Base-by-base conservation (phyloP, 1,140 invertebrate genomes). In the Wiebesia pumilae region DNA sequence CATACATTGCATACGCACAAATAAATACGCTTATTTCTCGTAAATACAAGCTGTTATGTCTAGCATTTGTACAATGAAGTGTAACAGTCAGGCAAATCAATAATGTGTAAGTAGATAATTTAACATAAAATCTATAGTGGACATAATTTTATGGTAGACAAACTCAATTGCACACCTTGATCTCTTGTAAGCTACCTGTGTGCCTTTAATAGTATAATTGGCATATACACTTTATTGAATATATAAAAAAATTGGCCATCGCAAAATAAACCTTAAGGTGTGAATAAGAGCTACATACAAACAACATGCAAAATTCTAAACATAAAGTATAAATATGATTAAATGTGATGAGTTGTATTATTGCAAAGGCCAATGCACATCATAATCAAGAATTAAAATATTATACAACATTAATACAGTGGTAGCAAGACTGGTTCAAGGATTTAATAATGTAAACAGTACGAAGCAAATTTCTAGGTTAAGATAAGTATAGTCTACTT, bases 221-320 rank as follows among this genome's bases (percentile, higher is more conserved):
- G 9, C 3, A 69, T 75, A 40, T 35, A 40, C 19, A 58, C 16
- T 73, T 83, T 51, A 69, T 51, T 62, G 0, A 62, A 24, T 54
- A 24, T 77, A 40, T 21, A 33, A 83, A 84, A 81, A 84, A 84
- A 77, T 84, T 84, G 81, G 82, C 73, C 82, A 84, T 84, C 54
- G 6, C 71, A 84, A 84, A n/a, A 40, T 65, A 69, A 33, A 81
- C 16, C 30, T 81, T 54, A 80, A n/a, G 43, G 35, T 16, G 40
- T 9, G 3, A 4, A 62, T 58, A 38, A 80, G 33, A 78, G 47
- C 27, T 79, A 35, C 14, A 38, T 3, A 54, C 35, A 65, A 47
- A 12, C 3, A 35, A n/a, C 30, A 54, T 33, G 16, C 14, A 80
- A 80, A 80, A 80, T 62, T 80, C 6, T 38, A 80, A 65, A n/a